Percentiles rank a stretch among this genome's conserved stretches.
These are phyloP conservation scores for Cheilinus undulatus DNA, from an alignment of 2,113 vertebrate genomes.

Conservation along the genomic window DNA sequence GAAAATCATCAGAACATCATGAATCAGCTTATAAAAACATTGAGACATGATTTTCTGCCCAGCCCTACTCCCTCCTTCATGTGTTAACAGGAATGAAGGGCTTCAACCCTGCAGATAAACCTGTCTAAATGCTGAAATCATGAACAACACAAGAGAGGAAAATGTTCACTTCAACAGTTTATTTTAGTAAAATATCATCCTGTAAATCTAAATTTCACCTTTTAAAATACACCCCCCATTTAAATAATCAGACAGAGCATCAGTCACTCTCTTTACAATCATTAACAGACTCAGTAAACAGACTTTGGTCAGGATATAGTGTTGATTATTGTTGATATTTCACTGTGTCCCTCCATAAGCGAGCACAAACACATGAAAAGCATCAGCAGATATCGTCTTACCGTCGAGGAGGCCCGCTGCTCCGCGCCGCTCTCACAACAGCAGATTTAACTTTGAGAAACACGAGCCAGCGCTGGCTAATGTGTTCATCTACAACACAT, in stretches of 20 bases:
- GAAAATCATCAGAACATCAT: too few relatives aligned
- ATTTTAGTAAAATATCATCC: slow-evolving; percentile 44
- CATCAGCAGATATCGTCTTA: slow-evolving; percentile 58
- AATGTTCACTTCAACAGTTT: not conserved
- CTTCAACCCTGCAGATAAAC: slow-evolving; percentile 1
- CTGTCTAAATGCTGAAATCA: not conserved
- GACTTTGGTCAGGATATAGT: not conserved
- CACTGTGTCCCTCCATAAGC: not conserved
- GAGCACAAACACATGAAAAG: not conserved
- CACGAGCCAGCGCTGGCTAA: slow-evolving; percentile 17
- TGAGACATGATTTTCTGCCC: too few relatives aligned
- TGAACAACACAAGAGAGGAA: not conserved
- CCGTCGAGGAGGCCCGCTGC: slow-evolving; percentile 31
- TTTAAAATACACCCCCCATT: slow-evolving; percentile 8
- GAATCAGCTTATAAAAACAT: too few relatives aligned
- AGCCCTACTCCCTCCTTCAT: not conserved
- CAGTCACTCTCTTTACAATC: not conserved
- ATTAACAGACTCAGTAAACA: not conserved
- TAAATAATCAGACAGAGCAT: too few relatives aligned
- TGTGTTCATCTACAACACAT: slow-evolving; percentile 15
- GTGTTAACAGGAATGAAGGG: not conserved
- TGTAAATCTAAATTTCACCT: slow-evolving; percentile 3
- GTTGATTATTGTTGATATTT: too few relatives aligned
- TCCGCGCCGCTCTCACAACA: slow-evolving; percentile 20
- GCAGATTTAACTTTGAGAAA: slow-evolving; percentile 33